phyloP scores from a whole-genome alignment of 2,113 vertebrate genomes.

The Myrmecobius fasciatus region DNA sequence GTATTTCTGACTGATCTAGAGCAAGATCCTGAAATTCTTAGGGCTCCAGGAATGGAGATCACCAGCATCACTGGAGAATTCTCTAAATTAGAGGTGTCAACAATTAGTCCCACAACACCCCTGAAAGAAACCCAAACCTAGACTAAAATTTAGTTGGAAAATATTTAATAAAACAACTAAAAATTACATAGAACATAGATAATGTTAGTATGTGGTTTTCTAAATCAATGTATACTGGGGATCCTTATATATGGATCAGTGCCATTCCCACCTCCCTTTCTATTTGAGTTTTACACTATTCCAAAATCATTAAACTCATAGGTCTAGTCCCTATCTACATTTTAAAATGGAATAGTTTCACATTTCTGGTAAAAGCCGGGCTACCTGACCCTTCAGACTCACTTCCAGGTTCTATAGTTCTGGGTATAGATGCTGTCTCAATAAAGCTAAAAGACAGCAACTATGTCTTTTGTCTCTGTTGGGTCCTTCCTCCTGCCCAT shows the following conservation, averaged over 20 bases:
- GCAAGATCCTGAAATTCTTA: not conserved
- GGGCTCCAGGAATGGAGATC: not conserved
- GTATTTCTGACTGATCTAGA: not conserved
- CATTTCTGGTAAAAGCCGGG: not conserved
- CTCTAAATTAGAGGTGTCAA: not conserved
- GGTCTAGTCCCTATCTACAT: not conserved
- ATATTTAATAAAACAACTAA: not conserved
- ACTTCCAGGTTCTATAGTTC: not conserved
- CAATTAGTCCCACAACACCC: not conserved
- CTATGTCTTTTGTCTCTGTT: not conserved
- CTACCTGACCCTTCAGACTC: not conserved
- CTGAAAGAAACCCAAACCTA: not conserved
- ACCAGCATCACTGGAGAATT: not conserved
- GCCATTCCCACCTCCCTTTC: not conserved
- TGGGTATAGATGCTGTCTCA: not conserved
- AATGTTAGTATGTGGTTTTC: not conserved
- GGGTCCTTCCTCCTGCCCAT: not conserved
- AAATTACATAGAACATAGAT: not conserved
- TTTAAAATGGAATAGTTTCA: not conserved
- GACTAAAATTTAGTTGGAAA: not conserved
- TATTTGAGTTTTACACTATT: not conserved
- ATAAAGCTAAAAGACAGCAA: not conserved
- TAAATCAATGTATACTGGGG: not conserved
- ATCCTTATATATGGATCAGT: not conserved
- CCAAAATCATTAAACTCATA: not conserved